Evolutionary conservation across 2,113 vertebrate genomes (phyloP).

Genomic region (Heterotis niloticus): DNA sequence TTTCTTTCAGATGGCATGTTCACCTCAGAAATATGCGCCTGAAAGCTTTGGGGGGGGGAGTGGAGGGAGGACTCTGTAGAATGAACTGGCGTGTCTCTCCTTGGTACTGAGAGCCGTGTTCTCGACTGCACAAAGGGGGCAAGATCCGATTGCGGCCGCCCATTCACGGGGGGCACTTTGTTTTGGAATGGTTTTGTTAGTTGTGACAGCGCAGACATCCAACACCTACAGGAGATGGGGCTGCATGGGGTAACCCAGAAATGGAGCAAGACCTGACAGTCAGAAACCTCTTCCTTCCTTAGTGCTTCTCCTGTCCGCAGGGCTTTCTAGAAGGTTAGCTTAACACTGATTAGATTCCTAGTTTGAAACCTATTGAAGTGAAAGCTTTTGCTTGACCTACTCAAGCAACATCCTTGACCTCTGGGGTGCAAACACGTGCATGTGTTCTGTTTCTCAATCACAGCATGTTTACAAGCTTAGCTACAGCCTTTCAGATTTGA

Average conservation of each 20-base stretch:
- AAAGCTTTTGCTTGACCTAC: conserved; percentile 38
- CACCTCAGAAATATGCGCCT: conserved; percentile 70
- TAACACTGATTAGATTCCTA: conserved; percentile 49
- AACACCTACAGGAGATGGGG: conserved; percentile 71
- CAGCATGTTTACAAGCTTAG: not conserved
- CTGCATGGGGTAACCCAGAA: conserved; percentile 56
- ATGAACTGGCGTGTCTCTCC: conserved; percentile 60
- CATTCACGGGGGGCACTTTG: conserved; percentile 72
- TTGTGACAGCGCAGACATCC: conserved; percentile 76
- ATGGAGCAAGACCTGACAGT: conserved; percentile 33
- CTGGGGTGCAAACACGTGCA: conserved; percentile 10
- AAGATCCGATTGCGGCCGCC: conserved; percentile 63
- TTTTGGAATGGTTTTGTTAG: conserved; percentile 82
- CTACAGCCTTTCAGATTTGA: not conserved
- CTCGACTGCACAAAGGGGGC: conserved; percentile 58
- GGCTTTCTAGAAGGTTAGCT: conserved; percentile 47
- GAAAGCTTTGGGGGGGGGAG: conserved; percentile 46
- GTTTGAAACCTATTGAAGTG: conserved; percentile 30
- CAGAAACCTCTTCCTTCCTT: conserved; percentile 29
- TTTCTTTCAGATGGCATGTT: conserved; percentile 57
- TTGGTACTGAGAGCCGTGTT: conserved; percentile 66
- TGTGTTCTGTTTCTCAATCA: too few relatives aligned
- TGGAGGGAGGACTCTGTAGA: conserved; percentile 45
- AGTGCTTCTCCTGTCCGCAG: conserved; percentile 29
- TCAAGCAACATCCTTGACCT: conserved; percentile 42